These are phyloP conservation scores for Cirrhinus mrigala DNA, from an alignment of 2,797 vertebrate species.

Conservation along the genomic window DNA sequence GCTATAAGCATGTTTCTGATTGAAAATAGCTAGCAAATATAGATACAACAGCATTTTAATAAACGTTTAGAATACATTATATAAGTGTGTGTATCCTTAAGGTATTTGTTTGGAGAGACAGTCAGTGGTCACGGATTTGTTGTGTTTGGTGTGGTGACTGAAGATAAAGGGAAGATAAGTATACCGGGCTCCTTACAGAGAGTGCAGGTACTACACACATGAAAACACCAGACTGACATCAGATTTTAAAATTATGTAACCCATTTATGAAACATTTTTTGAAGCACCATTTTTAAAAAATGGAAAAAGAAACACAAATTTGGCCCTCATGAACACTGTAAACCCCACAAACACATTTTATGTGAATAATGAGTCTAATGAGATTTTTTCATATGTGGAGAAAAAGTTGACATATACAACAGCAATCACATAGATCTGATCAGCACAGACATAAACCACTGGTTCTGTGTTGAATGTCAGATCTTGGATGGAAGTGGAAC, in stretches of 20 bases:
- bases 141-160: conserved; percentile 72
- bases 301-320: background rate
- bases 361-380: background rate
- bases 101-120: conserved; percentile 74
- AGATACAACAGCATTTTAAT: background rate
- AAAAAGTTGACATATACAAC: background rate
- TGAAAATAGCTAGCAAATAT: background rate
- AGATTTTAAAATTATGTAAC: background rate
- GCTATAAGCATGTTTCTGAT: background rate
- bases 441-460: background rate
- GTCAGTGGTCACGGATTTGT: conserved; percentile 73
- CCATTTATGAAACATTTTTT: background rate
- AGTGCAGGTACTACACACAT: conserved; percentile 56
- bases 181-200: conserved; percentile 68
- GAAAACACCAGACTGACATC: background rate
- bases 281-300: background rate
- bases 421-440: background rate
- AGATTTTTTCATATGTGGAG: background rate
- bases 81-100: conserved; percentile 43
- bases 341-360: background rate
- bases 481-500: conserved; percentile 68
- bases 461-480: conserved; percentile 64
- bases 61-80: background rate
- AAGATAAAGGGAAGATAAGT: conserved; percentile 57
- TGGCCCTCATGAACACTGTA: background rate